phyloP scores from a whole-genome alignment of 2,888 invertebrate species.

The Coelogynopora nodosa region DNA sequence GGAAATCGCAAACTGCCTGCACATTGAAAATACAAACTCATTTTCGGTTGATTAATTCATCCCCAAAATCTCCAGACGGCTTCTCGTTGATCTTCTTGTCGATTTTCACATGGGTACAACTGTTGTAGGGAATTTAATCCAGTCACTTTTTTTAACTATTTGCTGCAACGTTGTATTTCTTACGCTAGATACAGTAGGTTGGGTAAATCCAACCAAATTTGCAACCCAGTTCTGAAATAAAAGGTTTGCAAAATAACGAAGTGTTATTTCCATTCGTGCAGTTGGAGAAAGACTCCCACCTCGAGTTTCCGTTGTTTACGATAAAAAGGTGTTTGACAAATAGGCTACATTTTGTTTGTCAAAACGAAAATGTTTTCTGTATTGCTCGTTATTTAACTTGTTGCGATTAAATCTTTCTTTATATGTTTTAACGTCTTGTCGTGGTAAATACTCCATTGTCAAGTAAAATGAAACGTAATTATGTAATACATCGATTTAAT shows the following conservation, averaged over 20 bases:
- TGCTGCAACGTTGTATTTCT: not conserved
- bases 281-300: not conserved
- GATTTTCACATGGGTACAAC: not conserved
- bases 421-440: not conserved
- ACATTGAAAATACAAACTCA: slow-evolving; percentile 5
- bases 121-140: slow-evolving; percentile 29
- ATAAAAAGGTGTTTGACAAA: not conserved
- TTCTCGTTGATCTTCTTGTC: not conserved
- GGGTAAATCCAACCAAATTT: not conserved
- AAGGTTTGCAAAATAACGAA: not conserved
- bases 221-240: not conserved
- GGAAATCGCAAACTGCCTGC: slow-evolving; percentile 15
- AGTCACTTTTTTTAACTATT: not conserved
- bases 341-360: not conserved
- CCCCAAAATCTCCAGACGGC: slow-evolving; percentile 1
- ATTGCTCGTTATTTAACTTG: not conserved
- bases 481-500: not conserved
- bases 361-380: not conserved
- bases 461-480: not conserved
- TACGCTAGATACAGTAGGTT: not conserved
- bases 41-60: slow-evolving; percentile 26
- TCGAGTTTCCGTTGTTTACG: not conserved
- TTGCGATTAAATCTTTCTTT: not conserved
- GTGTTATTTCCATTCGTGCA: not conserved
- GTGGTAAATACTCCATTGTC: not conserved